Evolutionary conservation across 2,888 invertebrate species (phyloP).

Genomic region (Eupithecia centaureata): DNA sequence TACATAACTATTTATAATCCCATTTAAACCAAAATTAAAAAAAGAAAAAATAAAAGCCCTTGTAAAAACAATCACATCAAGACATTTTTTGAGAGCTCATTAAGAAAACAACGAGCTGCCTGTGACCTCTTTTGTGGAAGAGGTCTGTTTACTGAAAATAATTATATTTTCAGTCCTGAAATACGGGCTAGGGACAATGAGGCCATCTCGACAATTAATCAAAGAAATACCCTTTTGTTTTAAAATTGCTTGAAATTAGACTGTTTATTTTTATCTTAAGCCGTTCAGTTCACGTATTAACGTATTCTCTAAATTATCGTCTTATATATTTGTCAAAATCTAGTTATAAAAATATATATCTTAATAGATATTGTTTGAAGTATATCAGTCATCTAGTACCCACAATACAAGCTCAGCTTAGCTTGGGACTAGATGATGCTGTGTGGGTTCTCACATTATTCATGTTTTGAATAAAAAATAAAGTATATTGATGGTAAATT

Average conservation of each 20-base stretch:
- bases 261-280: neutral
- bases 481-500: too few species aligned
- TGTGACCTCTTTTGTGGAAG: slow-evolving; percentile 31
- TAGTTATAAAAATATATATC: too few species aligned
- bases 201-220: slow-evolving; percentile 19
- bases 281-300: neutral
- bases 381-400: too few species aligned
- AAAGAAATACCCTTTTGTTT: slow-evolving; percentile 18
- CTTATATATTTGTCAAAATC: too few species aligned
- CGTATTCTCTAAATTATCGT: neutral
- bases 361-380: too few species aligned
- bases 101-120: slow-evolving; percentile 28
- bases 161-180: slow-evolving; percentile 23
- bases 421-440: too few species aligned
- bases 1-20: too few species aligned
- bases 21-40: too few species aligned
- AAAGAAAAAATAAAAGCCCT: too few species aligned
- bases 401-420: too few species aligned
- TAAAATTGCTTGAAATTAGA: neutral
- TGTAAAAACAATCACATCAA: slow-evolving; percentile 21
- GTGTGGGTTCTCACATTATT: too few species aligned
- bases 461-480: too few species aligned
- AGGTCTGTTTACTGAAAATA: slow-evolving; percentile 24
- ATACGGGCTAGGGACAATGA: slow-evolving; percentile 31
- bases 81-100: slow-evolving; percentile 21